Conservation (phyloP, 53 echinoderm and acorn worm species). For the Patiria pectinifera region DNA sequence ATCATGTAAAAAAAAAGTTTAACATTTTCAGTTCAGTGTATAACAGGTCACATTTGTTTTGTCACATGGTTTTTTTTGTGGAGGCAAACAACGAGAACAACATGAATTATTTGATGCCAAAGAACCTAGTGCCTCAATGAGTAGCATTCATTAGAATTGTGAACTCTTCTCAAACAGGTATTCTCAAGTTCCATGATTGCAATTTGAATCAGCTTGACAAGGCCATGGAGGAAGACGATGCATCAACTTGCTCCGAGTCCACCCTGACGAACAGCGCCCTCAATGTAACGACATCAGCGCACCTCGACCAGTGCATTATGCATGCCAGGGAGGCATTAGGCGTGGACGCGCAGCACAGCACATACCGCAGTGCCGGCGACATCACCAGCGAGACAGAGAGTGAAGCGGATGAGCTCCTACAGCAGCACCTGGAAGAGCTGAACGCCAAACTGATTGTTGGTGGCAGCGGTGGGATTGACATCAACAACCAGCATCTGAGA, state of each 20-base stretch:
- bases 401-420: constrained; percentile 94
- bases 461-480: constrained; percentile 51
- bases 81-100: too few relatives aligned
- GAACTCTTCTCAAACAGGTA: constrained; percentile 63
- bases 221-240: constrained; percentile 55
- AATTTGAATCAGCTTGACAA: constrained; percentile 88
- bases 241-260: constrained; percentile 69
- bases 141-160: not conserved
- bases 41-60: too few relatives aligned
- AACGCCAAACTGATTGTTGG: constrained; percentile 75
- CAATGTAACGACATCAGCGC: constrained; percentile 76
- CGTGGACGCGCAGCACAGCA: constrained; percentile 74
- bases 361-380: constrained; percentile 65
- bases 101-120: too few relatives aligned
- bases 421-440: constrained; percentile 91
- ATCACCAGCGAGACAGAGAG: constrained; percentile 97
- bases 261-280: constrained; percentile 76
- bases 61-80: too few relatives aligned
- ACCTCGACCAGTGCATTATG: constrained; percentile 97
- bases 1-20: too few relatives aligned
- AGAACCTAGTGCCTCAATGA: not conserved
- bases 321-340: constrained; percentile 96
- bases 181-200: constrained; percentile 92
- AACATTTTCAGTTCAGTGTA: too few relatives aligned
- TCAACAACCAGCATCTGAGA: constrained; percentile 28